Evolutionary conservation across 2,888 invertebrate species (phyloP).

Genomic region (Catocala nupta): DNA sequence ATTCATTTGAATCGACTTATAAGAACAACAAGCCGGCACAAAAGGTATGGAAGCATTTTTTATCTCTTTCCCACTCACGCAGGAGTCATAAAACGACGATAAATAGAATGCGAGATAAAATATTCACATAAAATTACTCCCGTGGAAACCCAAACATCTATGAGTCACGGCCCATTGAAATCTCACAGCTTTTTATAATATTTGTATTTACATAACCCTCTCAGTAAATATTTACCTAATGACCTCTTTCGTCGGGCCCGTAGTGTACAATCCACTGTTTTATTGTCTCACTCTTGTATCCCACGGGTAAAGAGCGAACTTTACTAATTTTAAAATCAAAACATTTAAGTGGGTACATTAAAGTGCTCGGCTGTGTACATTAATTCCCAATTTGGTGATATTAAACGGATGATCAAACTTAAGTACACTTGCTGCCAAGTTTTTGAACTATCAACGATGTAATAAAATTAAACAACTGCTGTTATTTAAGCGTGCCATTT

Average conservation of each 20-base stretch:
- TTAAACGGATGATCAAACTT: slow-evolving; percentile 45
- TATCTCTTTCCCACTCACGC: slow-evolving; percentile 8
- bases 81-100: slow-evolving; percentile 19
- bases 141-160: slow-evolving; percentile 24
- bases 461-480: slow-evolving; percentile 27
- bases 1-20: background rate
- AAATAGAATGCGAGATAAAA: slow-evolving; percentile 30
- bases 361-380: slow-evolving; percentile 41
- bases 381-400: slow-evolving; percentile 43
- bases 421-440: slow-evolving; percentile 35
- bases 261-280: slow-evolving; percentile 40
- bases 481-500: background rate
- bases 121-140: slow-evolving; percentile 30
- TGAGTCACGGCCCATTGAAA: slow-evolving; percentile 32
- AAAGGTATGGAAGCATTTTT: background rate
- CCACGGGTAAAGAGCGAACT: slow-evolving; percentile 39
- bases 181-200: slow-evolving; percentile 46
- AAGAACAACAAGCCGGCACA: background rate
- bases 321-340: slow-evolving; percentile 48
- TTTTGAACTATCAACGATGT: slow-evolving; percentile 17
- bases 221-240: slow-evolving; percentile 44
- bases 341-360: slow-evolving; percentile 38
- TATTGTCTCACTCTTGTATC: slow-evolving; percentile 34
- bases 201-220: slow-evolving; percentile 45
- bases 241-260: slow-evolving; percentile 40